Base-by-base conservation (phyloP, 2,888 invertebrate genomes). In the Lissonota sp. region DNA sequence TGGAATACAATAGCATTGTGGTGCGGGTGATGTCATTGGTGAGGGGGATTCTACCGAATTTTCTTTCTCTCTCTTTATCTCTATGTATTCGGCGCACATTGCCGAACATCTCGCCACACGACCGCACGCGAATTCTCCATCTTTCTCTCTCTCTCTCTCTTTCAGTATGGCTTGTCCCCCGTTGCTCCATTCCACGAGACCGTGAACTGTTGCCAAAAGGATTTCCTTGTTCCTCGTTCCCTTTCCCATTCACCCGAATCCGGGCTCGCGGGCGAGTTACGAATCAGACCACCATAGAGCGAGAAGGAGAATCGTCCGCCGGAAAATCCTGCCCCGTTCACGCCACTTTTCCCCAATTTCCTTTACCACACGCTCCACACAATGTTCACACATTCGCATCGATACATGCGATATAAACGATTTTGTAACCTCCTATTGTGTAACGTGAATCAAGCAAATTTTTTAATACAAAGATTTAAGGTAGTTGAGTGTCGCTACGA, bases 141-240 rank as follows among this genome's bases (percentile, higher is more conserved):
- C 26, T 40, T 42, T 0, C 39, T 39, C 64, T 14, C 6, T 51
- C 64, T n/a, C 46, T 70, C 67, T 44, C 37, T 42, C 46, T 53
- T 14, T n/a, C 55, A 12, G 53, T 42, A 12, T 58, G 14, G 49
- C 5, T 46, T 64, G 58, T 77, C 63, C 49, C 40, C 73, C 42
- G 49, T 14, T 46, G 10, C 73, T 72, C 62, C 44, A 57, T 69
- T 74, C 63, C 79, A 12, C 79, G 74, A 46, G 44, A 79, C 69
- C 70, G 74, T 69, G 74, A 64, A 74, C 74, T 64, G 79, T 79
- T 79, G 71, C 82, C 79, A 75, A 82, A 82, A 82, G 79, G 82
- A 82, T 82, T 82, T 79, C 75, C 82, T 79, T 79, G 78, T 79
- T 66, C 51, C 26, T 8, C 46, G 66, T 42, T 8, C 60, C 8